A percentile compares a stretch with the other conserved stretches of the same genome.
Conservation (phyloP, 2,888 invertebrate genomes). For the Anodontia alba region DNA sequence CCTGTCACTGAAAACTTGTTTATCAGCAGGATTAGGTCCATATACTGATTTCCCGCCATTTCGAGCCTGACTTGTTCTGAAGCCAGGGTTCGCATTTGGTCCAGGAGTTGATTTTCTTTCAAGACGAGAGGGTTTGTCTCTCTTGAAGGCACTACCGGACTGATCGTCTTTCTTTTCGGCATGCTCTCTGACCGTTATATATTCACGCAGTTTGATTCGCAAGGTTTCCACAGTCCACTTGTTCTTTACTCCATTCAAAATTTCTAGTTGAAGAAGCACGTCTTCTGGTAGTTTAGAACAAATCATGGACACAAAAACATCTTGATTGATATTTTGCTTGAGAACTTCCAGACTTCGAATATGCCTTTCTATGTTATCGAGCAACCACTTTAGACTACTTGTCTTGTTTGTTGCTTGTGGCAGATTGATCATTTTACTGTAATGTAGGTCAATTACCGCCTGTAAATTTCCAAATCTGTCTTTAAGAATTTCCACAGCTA, state of each 20-base stretch:
- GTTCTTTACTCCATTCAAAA: constrained; percentile 10
- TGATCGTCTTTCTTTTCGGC: not conserved
- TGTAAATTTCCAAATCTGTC: too few relatives aligned
- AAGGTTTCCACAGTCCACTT: constrained; percentile 8
- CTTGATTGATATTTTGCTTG: constrained; percentile 15
- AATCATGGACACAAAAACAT: constrained; percentile 33
- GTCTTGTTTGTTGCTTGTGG: not conserved
- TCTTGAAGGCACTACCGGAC: not conserved
- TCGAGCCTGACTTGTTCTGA: not conserved
- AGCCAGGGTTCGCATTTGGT: not conserved
- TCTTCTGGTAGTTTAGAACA: constrained; percentile 21
- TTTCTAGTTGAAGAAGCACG: constrained; percentile 18
- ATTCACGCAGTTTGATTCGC: constrained; percentile 1
- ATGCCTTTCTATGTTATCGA: not conserved
- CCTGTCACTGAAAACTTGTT: not conserved
- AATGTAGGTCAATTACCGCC: too few relatives aligned
- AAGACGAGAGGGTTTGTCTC: not conserved
- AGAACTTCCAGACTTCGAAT: constrained; percentile 21
- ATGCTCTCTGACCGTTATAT: constrained; percentile 9
- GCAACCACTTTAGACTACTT: not conserved
- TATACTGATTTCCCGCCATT: not conserved
- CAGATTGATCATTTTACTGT: not conserved
- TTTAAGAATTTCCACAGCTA: too few relatives aligned
- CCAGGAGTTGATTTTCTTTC: not conserved
- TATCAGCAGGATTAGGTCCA: not conserved